Evolutionary conservation across 2,797 vertebrate genomes (phyloP).

Genomic region (Acropternis orthonyx): DNA sequence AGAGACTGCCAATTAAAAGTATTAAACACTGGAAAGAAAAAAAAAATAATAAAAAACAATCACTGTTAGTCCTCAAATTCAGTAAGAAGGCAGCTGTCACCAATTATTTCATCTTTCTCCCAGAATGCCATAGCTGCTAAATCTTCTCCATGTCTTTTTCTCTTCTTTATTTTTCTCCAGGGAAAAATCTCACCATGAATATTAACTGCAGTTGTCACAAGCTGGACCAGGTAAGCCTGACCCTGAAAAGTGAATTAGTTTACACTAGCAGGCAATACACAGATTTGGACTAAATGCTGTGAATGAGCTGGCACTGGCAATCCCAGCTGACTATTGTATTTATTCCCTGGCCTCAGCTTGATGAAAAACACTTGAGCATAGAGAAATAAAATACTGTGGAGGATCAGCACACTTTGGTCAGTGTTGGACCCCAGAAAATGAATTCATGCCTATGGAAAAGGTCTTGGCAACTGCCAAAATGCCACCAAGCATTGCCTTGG

Average conservation of each 20-base stretch:
- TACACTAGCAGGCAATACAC: neutral
- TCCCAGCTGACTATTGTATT: neutral
- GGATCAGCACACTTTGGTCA: neutral
- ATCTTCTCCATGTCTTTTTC: neutral
- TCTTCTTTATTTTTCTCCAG: neutral
- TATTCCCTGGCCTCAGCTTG: accelerated
- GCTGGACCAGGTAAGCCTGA: neutral
- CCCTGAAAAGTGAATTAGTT: neutral
- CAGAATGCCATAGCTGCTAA: neutral
- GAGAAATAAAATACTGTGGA: neutral
- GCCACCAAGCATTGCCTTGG: neutral
- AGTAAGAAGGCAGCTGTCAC: neutral
- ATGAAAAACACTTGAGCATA: neutral
- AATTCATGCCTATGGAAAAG: accelerated
- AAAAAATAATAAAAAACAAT: too few species aligned
- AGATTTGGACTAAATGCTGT: neutral
- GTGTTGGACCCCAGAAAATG: neutral
- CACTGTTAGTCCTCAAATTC: neutral
- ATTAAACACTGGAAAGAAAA: neutral
- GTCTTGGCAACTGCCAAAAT: accelerated
- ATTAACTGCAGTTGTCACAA: neutral
- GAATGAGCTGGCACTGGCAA: neutral
- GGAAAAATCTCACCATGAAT: neutral
- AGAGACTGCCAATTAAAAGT: neutral
- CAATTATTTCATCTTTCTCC: neutral